Percentiles rank a stretch among this genome's conserved stretches.
phyloP scores from a whole-genome alignment of 2,797 vertebrate genomes.

The Chloroceryle inda region DNA sequence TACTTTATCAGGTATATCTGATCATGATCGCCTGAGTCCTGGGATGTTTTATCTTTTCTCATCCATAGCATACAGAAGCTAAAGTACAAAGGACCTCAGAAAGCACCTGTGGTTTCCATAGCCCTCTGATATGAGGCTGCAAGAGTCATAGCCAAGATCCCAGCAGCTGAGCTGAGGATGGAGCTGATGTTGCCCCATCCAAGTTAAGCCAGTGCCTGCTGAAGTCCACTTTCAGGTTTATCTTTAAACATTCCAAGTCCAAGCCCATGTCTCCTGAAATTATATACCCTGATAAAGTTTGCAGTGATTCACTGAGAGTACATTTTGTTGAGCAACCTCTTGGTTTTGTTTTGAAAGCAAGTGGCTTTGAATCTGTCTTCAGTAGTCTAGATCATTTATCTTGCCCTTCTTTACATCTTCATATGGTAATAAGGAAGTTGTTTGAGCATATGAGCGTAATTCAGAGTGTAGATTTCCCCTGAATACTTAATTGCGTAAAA shows the following conservation, averaged over 20 bases:
- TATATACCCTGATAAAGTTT: conserved; percentile 2
- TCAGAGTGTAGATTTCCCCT: conserved; percentile 12
- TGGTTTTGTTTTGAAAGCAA: conserved; percentile 45
- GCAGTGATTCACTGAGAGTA: conserved; percentile 17
- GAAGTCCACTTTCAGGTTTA: not conserved
- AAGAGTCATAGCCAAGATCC: not conserved
- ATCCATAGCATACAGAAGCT: not conserved
- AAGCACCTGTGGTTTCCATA: conserved; percentile 18
- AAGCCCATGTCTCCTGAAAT: not conserved
- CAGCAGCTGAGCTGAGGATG: not conserved
- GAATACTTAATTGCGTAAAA: not conserved
- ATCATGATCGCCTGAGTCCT: not conserved
- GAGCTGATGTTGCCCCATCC: not conserved
- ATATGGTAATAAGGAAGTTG: conserved; percentile 23
- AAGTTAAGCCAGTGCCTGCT: not conserved
- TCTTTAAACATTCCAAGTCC: not conserved
- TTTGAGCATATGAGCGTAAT: not conserved
- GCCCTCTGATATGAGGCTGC: not conserved
- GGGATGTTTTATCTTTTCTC: not conserved
- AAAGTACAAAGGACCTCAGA: conserved; percentile 34
- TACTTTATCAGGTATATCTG: not conserved
- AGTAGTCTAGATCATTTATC: conserved; percentile 19
- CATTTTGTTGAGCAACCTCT: conserved; percentile 44
- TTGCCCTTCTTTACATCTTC: not conserved
- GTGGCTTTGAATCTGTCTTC: conserved; percentile 19